A percentile compares a stretch with the other conserved stretches of the same genome.
phyloP scores from a whole-genome alignment of 2,797 vertebrate genomes.

The Coendou prehensilis region DNA sequence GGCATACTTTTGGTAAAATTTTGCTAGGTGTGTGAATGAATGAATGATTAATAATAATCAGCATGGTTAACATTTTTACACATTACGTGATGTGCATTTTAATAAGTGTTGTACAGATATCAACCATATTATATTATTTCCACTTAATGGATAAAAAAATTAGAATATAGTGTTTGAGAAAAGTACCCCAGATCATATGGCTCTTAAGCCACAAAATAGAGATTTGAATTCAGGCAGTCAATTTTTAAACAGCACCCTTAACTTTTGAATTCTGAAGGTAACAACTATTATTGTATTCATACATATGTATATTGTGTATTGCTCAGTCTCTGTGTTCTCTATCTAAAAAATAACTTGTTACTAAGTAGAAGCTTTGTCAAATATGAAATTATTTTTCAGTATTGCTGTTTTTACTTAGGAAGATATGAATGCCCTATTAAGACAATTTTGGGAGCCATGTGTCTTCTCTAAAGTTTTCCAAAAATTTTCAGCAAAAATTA shows the following conservation, averaged over 20 bases:
- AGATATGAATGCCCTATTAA: neutral
- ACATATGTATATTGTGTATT: neutral
- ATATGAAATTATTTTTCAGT: neutral
- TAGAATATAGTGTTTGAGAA: neutral
- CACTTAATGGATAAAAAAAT: neutral
- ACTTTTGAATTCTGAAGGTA: neutral
- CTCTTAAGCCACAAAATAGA: neutral
- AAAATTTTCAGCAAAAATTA: neutral
- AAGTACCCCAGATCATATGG: neutral
- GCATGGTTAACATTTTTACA: neutral
- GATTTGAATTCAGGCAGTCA: neutral
- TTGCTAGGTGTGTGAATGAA: neutral
- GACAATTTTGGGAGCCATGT: neutral
- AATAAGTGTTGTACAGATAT: neutral
- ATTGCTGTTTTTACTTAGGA: neutral
- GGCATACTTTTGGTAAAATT: neutral
- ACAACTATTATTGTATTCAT: neutral
- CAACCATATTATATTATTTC: neutral
- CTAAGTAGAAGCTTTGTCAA: neutral
- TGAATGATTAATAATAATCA: neutral
- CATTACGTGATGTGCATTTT: neutral
- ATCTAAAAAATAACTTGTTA: neutral
- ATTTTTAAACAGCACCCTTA: neutral
- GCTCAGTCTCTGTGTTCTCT: neutral
- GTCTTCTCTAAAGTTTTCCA: neutral